phyloP scores from a whole-genome alignment of 2,797 vertebrate genomes.

The Amblyopsis hoosieri region DNA sequence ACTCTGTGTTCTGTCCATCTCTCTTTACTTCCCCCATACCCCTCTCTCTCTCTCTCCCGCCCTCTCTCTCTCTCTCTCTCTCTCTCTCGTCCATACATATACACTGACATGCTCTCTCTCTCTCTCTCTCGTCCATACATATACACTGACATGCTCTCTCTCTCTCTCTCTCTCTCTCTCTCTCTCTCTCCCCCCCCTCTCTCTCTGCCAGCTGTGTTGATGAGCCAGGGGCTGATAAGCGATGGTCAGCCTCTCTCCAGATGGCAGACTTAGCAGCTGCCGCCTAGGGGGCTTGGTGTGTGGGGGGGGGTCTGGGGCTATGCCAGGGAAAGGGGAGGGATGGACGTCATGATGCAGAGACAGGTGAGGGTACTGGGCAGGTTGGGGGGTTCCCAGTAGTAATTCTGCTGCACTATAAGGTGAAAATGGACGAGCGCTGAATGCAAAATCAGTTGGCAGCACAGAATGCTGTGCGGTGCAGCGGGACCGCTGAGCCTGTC shows the following conservation, averaged over 20 bases:
- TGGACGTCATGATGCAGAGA: slow-evolving; percentile 18
- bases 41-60: too few species aligned
- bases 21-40: slow-evolving; percentile 3
- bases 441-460: slow-evolving; percentile 64
- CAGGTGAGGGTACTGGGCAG: slow-evolving; percentile 8
- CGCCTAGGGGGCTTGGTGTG: slow-evolving; percentile 56
- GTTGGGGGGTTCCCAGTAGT: slow-evolving; percentile 57
- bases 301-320: not conserved
- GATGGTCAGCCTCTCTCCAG: slow-evolving; percentile 76
- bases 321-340: slow-evolving; percentile 6
- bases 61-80: too few species aligned
- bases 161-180: not conserved
- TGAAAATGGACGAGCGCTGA: slow-evolving; percentile 63
- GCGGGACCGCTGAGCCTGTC: slow-evolving; percentile 27
- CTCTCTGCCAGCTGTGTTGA: slow-evolving; percentile 70
- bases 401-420: slow-evolving; percentile 70
- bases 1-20: slow-evolving; percentile 14
- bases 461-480: slow-evolving; percentile 28
- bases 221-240: slow-evolving; percentile 77
- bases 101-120: slow-evolving; percentile 2
- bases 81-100: slow-evolving; percentile 5
- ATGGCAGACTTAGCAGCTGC: slow-evolving; percentile 76
- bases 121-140: slow-evolving; percentile 34
- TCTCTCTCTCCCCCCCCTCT: slow-evolving; percentile 18
- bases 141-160: slow-evolving; percentile 4